phyloP scores from a whole-genome alignment of 2,113 vertebrate species.

The Campylorhamphus procurvoides region DNA sequence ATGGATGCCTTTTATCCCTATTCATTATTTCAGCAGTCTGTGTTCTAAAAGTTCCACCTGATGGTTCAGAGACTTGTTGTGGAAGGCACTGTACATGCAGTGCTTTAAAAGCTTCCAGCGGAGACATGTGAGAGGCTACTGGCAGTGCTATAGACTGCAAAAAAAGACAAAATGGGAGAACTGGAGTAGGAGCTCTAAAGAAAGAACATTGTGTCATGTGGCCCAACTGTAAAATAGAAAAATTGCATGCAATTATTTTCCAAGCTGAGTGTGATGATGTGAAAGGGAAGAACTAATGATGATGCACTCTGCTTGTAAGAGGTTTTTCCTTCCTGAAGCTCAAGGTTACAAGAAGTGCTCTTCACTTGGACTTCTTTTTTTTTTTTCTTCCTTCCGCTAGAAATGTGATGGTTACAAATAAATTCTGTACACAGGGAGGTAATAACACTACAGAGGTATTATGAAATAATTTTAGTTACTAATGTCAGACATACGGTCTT shows the following conservation, averaged over 20 bases:
- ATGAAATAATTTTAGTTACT: slow-evolving; percentile 70
- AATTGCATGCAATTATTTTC: slow-evolving; percentile 83
- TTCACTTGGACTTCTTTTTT: not conserved
- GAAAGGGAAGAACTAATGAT: slow-evolving; percentile 79
- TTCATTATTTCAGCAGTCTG: not conserved
- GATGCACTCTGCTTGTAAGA: slow-evolving; percentile 81
- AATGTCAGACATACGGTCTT: slow-evolving; percentile 64
- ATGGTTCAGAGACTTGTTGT: not conserved
- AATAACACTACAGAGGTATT: slow-evolving; percentile 62
- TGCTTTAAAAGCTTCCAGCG: slow-evolving; percentile 28
- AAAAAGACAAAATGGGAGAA: slow-evolving; percentile 65
- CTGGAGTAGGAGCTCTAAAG: slow-evolving; percentile 36
- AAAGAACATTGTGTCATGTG: slow-evolving; percentile 77
- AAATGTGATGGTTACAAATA: slow-evolving; percentile 54
- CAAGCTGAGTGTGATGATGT: slow-evolving; percentile 71
- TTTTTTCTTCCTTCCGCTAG: slow-evolving; percentile 28
- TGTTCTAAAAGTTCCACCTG: not conserved
- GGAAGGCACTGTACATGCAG: not conserved
- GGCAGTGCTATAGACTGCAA: slow-evolving; percentile 35
- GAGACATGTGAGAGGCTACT: slow-evolving; percentile 49
- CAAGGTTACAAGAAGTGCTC: slow-evolving; percentile 71
- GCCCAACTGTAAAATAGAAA: slow-evolving; percentile 81
- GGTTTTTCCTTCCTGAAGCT: slow-evolving; percentile 74
- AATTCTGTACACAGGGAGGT: slow-evolving; percentile 69
- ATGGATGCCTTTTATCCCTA: not conserved